Conservation (phyloP, 2,113 vertebrate species). For the Procavia capensis region DNA sequence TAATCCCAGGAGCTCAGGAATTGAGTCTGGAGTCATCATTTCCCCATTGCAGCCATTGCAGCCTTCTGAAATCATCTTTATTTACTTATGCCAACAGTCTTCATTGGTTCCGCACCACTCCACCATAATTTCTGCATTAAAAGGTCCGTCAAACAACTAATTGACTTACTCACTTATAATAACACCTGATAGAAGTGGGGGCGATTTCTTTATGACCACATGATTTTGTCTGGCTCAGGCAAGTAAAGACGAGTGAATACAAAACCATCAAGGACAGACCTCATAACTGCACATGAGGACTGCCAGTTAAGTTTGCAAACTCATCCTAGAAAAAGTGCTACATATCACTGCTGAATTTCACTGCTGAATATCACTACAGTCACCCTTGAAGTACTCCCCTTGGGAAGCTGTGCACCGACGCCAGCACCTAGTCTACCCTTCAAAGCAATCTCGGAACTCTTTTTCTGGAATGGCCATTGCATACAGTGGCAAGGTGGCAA, state of each 20-base stretch:
- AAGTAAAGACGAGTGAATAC: neutral
- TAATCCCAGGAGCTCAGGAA: neutral
- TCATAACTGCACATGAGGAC: neutral
- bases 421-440: too few species aligned
- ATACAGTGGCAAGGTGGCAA: too few species aligned
- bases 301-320: too few species aligned
- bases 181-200: neutral
- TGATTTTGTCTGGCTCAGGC: neutral
- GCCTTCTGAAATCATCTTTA: neutral
- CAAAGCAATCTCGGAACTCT: too few species aligned
- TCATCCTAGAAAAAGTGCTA: too few species aligned
- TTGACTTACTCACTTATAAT: neutral
- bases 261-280: neutral
- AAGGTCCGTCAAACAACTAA: neutral
- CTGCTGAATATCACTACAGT: too few species aligned
- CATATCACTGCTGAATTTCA: too few species aligned
- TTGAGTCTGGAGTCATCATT: neutral
- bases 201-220: neutral
- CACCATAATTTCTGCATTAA: neutral
- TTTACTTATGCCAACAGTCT: neutral
- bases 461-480: too few species aligned
- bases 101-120: neutral
- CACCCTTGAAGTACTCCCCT: too few species aligned
- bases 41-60: neutral
- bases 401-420: too few species aligned